Evolutionary conservation across 2,113 vertebrate species (phyloP), one percentile per base, ranked within the genome.

Genomic region (Leucosticte australis): DNA sequence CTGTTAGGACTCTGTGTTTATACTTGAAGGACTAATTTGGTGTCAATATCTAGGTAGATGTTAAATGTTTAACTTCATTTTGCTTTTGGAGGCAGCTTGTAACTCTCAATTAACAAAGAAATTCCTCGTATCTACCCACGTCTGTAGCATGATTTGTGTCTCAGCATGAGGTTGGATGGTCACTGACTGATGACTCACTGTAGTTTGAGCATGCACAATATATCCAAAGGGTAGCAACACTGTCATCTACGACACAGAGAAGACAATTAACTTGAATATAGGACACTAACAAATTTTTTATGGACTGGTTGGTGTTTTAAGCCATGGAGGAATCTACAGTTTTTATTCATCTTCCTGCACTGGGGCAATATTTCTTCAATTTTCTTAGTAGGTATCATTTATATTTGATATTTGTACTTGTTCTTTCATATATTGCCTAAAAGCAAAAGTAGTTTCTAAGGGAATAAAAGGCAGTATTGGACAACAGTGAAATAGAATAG

Each of bases 121-220:
- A 30, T 92, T 73, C 39, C 53, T 76, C 20, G 0, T 85, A 62
- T 85, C 74, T 87, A 0, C 62, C 41, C 53, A 79, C 69, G 87
- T 92, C 77, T 87, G 64, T 24, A 46, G 37, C 50, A 46, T 50
- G 37, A 83, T 91, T 81, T 69, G 28, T 83, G 65, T 79, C 81
- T 82, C 81, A 82, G 70, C 71, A 57, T 65, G 83, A 89, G 69
- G 74, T 11, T 89, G 81, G 62, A 73, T 80, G 84, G 87, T 80
- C 94, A 81, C 70, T 91, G 82, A 62, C 41, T 73, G 69, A 68
- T 95, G 81, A 84, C 49, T 92, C 81, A 81, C 78, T 60, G 57
- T 62, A 65, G 59, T 87, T 64, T 59, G n/a, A 90, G 17, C 74
- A 70, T 79, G 94, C 83, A 73, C 28, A 76, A 5, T 53, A 33